phyloP scores from a whole-genome alignment of 2,888 invertebrate species.

The Pseudococcus jackbeardsleyi region DNA sequence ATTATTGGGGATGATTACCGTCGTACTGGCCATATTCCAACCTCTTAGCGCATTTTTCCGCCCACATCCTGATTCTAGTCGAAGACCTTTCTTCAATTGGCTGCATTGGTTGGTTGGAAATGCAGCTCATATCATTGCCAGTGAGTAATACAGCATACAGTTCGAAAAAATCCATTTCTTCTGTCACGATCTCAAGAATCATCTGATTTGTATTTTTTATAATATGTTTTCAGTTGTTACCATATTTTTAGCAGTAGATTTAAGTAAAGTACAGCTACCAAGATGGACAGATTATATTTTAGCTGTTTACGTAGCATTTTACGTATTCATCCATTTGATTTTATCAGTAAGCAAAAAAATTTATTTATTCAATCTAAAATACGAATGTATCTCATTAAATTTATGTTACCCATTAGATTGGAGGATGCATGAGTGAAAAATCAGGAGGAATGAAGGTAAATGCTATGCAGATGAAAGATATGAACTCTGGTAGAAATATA shows the following conservation, averaged over 20 bases:
- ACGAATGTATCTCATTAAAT: neutral
- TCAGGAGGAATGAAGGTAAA: conserved; percentile 81
- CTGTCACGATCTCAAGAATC: too few relatives aligned
- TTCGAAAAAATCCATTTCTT: neutral
- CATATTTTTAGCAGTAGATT: conserved; percentile 90
- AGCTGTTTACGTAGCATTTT: conserved; percentile 89
- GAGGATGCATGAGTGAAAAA: conserved; percentile 82
- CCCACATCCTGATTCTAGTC: conserved; percentile 85
- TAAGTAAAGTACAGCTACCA: conserved; percentile 88
- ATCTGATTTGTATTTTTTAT: too few relatives aligned
- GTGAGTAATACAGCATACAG: conserved; percentile 74
- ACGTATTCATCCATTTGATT: conserved; percentile 88
- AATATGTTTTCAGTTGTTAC: conserved; percentile 80
- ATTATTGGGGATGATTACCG: conserved; percentile 84
- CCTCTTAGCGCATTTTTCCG: conserved; percentile 89
- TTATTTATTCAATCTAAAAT: neutral
- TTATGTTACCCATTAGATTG: conserved; percentile 76
- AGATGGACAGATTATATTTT: conserved; percentile 90
- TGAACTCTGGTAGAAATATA: conserved; percentile 75
- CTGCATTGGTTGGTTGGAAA: conserved; percentile 91
- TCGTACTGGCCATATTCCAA: conserved; percentile 85
- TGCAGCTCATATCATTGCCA: conserved; percentile 86
- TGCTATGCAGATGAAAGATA: conserved; percentile 88
- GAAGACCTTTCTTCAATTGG: conserved; percentile 91
- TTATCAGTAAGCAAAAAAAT: conserved; percentile 76